Evolutionary conservation across 64 coral and sea anemone species (phyloP).

Genomic region (Exaiptasia diaphana): DNA sequence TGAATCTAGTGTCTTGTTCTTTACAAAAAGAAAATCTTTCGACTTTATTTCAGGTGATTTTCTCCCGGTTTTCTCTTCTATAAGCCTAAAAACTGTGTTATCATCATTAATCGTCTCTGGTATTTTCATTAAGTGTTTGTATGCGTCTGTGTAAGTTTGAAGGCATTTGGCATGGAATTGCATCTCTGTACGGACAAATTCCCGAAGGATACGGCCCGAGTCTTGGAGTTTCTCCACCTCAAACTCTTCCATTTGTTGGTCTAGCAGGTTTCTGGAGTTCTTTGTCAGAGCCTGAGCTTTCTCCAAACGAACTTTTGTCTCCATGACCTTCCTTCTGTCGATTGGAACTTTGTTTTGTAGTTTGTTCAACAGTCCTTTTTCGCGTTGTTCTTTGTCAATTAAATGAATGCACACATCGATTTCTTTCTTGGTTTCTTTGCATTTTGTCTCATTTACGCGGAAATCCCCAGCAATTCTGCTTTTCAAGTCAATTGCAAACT

Average conservation of each 20-base stretch:
- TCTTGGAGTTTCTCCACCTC: neutral
- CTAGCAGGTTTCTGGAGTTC: neutral
- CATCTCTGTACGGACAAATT: slow-evolving; percentile 5
- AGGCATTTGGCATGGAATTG: neutral
- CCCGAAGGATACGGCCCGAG: neutral
- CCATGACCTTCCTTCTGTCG: neutral
- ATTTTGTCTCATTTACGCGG: slow-evolving; percentile 1
- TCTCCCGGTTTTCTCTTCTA: neutral
- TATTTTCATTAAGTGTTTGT: slow-evolving; percentile 7
- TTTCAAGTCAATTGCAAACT: neutral
- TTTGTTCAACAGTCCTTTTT: neutral
- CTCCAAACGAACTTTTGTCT: neutral
- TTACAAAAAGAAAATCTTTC: too few relatives aligned
- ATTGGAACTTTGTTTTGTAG: neutral
- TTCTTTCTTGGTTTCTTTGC: slow-evolving; percentile 3
- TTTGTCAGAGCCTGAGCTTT: neutral
- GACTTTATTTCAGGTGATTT: too few relatives aligned
- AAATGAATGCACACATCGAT: neutral
- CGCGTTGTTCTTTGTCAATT: neutral
- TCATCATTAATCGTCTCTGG: neutral
- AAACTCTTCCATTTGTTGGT: neutral
- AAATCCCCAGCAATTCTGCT: neutral
- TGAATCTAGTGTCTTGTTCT: too few relatives aligned
- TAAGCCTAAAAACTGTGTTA: neutral
- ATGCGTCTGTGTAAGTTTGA: neutral